Evolutionary conservation across 2,888 invertebrate species (phyloP).

Genomic region (Limnephilus lunatus): DNA sequence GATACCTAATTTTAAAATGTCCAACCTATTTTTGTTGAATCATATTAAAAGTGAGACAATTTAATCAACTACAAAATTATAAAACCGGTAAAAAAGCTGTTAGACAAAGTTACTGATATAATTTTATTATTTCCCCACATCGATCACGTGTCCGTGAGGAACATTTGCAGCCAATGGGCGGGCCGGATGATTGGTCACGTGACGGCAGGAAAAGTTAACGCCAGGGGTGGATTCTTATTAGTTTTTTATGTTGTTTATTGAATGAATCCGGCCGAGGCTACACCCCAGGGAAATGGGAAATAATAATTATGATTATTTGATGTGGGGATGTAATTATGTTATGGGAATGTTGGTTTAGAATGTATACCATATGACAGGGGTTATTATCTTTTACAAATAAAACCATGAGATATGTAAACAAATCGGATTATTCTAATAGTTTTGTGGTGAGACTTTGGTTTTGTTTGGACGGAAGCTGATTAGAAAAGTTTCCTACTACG

Average conservation of each 20-base stretch:
- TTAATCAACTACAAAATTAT: background rate
- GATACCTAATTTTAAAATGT: background rate
- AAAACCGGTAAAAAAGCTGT: background rate
- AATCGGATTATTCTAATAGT: background rate
- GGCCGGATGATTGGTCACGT: constrained; percentile 47
- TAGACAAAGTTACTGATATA: background rate
- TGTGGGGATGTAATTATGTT: background rate
- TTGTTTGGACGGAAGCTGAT: background rate
- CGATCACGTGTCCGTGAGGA: constrained; percentile 8
- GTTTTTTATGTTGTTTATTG: constrained; percentile 54
- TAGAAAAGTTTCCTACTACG: background rate
- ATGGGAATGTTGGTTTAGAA: background rate
- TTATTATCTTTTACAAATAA: background rate
- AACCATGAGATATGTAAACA: background rate
- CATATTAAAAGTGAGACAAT: background rate
- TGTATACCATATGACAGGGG: background rate
- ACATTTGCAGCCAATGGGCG: background rate
- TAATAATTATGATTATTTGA: background rate
- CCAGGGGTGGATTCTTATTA: constrained; percentile 39
- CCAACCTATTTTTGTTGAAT: background rate
- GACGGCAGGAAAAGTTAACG: constrained; percentile 45
- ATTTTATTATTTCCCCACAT: background rate
- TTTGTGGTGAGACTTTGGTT: background rate
- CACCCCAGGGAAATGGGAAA: constrained; percentile 4
- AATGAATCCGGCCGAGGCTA: constrained; percentile 55